phyloP scores from a whole-genome alignment of 2,888 invertebrate genomes.

The Netelia melanura region DNA sequence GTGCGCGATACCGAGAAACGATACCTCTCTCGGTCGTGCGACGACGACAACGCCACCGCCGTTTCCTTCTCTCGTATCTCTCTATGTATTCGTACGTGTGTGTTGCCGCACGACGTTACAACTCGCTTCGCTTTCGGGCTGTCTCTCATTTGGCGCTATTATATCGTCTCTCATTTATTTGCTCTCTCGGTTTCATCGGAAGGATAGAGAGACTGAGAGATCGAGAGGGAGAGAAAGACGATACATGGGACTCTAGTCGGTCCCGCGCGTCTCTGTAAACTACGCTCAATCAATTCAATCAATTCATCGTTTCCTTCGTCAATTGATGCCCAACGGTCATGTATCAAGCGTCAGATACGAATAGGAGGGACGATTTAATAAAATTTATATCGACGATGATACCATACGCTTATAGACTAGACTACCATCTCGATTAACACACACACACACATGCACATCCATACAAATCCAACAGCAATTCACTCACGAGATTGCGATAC shows the following conservation, averaged over 20 bases:
- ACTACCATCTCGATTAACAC: conserved; percentile 49
- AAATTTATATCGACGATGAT: conserved; percentile 64
- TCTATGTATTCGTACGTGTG: no score
- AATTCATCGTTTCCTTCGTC: conserved; percentile 67
- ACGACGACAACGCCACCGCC: conserved; percentile 58
- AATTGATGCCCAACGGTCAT: conserved; percentile 58
- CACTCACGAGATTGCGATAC: conserved; percentile 43
- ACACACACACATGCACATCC: no score
- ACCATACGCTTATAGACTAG: conserved; percentile 22
- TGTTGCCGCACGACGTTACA: no score
- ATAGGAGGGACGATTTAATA: conserved; percentile 61
- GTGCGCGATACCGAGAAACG: conserved; percentile 77
- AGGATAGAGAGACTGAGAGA: background rate
- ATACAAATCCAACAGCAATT: conserved; percentile 33
- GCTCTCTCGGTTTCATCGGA: conserved; percentile 30
- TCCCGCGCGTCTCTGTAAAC: conserved; percentile 56
- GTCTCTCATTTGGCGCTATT: conserved; percentile 43
- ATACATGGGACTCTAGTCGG: background rate
- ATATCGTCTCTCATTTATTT: conserved; percentile 45
- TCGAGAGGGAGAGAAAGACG: conserved; percentile 5
- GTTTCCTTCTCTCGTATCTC: conserved; percentile 56
- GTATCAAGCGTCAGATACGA: conserved; percentile 12
- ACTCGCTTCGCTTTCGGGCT: conserved; percentile 37
- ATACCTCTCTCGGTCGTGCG: conserved; percentile 73
- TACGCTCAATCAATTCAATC: conserved; percentile 67